Conservation (phyloP, 2,113 vertebrate genomes). For the Phycodurus eques region DNA sequence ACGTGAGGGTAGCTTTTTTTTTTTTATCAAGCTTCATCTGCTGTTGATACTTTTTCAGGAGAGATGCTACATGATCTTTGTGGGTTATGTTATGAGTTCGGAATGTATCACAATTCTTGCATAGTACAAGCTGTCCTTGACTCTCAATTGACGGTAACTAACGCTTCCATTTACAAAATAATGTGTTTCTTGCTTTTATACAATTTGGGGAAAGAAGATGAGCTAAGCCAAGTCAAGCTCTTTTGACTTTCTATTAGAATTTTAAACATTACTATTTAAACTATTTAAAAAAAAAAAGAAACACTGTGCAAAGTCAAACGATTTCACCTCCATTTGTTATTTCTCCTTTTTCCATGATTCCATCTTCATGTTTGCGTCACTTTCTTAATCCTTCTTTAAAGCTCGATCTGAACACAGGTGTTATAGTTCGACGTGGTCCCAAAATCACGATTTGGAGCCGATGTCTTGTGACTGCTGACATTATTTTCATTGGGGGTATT, state of each 20-base stretch:
- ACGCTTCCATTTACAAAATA: constrained; percentile 1
- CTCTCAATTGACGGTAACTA: background rate
- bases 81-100: background rate
- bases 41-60: background rate
- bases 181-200: background rate
- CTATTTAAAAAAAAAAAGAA: background rate
- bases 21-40: background rate
- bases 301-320: background rate
- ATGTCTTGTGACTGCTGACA: constrained; percentile 4
- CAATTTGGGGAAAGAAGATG: background rate
- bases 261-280: no score
- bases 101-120: background rate
- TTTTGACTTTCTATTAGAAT: background rate
- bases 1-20: background rate
- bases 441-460: constrained; percentile 3
- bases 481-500: constrained; percentile 6
- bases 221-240: background rate
- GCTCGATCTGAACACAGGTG: constrained; percentile 9
- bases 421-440: constrained; percentile 11
- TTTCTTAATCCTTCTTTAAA: background rate
- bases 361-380: background rate
- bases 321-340: background rate
- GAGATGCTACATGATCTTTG: background rate
- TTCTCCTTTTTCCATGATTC: background rate
- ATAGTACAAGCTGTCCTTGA: background rate